Conservation (phyloP, 2,113 vertebrate genomes). For the Athene noctua region DNA sequence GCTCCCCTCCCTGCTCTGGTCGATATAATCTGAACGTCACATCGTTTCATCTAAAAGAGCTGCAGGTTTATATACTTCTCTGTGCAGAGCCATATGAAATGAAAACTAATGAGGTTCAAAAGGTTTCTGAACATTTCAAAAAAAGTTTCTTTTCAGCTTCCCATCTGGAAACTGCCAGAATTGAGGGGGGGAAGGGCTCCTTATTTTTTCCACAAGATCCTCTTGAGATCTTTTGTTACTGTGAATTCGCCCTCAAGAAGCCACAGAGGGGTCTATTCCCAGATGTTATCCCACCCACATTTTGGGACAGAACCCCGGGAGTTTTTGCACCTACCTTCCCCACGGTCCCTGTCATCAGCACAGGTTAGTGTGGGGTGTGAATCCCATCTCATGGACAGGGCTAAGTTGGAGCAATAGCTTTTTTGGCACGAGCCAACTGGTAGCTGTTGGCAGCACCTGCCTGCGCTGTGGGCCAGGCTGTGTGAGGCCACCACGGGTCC, state of each 20-base stretch:
- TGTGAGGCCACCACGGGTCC: neutral
- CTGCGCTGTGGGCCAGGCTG: neutral
- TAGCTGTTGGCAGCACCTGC: neutral
- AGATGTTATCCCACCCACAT: neutral
- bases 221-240: slow-evolving; percentile 27
- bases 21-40: slow-evolving; percentile 8
- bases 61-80: slow-evolving; percentile 46
- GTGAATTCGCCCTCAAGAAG: neutral
- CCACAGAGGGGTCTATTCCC: neutral
- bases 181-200: neutral
- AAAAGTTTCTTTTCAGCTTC: slow-evolving; percentile 47
- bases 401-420: neutral
- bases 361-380: neutral
- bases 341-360: accelerated
- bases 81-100: slow-evolving; percentile 49
- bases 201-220: neutral
- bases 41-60: slow-evolving; percentile 45
- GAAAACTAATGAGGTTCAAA: slow-evolving; percentile 63
- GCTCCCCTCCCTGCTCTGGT: neutral
- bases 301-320: neutral
- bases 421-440: neutral
- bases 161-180: slow-evolving; percentile 51
- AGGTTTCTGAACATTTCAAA: slow-evolving; percentile 41
- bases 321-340: neutral
- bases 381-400: accelerated